Evolutionary conservation across 2,888 invertebrate species (phyloP).

Genomic region (Leucania comma): DNA sequence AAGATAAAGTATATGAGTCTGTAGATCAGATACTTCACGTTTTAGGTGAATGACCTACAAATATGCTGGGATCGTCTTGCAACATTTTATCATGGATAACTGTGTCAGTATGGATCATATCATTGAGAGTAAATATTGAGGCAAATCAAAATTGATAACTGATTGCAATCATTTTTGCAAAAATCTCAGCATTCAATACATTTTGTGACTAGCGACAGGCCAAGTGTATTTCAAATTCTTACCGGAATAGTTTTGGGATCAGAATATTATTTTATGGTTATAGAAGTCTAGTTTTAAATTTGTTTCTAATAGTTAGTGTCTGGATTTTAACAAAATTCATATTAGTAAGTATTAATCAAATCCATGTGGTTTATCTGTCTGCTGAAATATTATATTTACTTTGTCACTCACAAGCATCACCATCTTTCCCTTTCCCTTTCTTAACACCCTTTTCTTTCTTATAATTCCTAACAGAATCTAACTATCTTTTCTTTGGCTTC

Average conservation of each 20-base stretch:
- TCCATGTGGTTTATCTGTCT: background rate
- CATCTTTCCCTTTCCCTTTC: no score
- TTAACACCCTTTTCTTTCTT: no score
- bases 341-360: background rate
- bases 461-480: no score
- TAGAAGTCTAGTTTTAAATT: background rate
- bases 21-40: slow-evolving; percentile 22
- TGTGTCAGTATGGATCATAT: slow-evolving; percentile 1
- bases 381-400: no score
- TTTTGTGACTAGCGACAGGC: background rate
- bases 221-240: background rate
- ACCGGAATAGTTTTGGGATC: no score
- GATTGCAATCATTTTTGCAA: background rate
- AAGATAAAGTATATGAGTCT: slow-evolving; percentile 48
- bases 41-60: slow-evolving; percentile 33
- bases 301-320: background rate
- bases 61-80: background rate
- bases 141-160: background rate
- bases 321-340: background rate
- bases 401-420: no score
- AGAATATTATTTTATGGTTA: no score
- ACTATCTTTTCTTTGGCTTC: no score
- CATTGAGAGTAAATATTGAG: slow-evolving; percentile 20
- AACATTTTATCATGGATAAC: slow-evolving; percentile 18
- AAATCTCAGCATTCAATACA: background rate